Conservation (phyloP, 2,797 vertebrate genomes). For the Catharus ustulatus region DNA sequence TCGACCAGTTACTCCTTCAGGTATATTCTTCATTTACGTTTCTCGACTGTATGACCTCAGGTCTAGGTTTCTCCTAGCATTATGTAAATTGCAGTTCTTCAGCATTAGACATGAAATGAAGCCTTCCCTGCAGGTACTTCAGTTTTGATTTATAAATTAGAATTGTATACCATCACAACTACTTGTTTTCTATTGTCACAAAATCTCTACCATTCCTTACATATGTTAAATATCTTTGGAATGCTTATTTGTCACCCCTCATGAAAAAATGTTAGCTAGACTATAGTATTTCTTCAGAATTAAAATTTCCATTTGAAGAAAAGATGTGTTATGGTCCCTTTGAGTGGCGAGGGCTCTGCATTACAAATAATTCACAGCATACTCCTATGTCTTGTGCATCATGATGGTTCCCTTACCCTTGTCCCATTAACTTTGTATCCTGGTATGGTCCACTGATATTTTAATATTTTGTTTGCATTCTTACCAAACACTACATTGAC, state of each 20-base stretch:
- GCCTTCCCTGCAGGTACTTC: background rate
- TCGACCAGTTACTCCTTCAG: background rate
- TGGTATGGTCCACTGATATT: background rate
- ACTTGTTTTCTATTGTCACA: background rate
- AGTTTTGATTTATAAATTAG: background rate
- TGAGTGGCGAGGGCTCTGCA: background rate
- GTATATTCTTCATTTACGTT: conserved; percentile 22
- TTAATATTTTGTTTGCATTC: background rate
- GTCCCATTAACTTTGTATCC: background rate
- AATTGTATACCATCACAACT: background rate
- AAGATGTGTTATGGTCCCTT: background rate
- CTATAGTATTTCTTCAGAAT: background rate
- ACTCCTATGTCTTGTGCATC: background rate
- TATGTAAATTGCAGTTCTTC: background rate
- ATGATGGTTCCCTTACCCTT: background rate
- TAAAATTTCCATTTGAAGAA: background rate
- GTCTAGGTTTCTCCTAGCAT: conserved; percentile 38
- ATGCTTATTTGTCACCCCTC: background rate
- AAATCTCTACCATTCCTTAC: background rate
- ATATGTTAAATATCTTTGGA: background rate
- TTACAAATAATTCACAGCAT: background rate
- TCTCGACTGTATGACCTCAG: conserved; percentile 35
- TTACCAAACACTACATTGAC: background rate
- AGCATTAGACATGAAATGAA: background rate
- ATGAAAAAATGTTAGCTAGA: background rate